Percentiles rank a stretch among this genome's conserved stretches.
Conservation (phyloP, 1,140 invertebrate genomes). For the Pararge aegeria region DNA sequence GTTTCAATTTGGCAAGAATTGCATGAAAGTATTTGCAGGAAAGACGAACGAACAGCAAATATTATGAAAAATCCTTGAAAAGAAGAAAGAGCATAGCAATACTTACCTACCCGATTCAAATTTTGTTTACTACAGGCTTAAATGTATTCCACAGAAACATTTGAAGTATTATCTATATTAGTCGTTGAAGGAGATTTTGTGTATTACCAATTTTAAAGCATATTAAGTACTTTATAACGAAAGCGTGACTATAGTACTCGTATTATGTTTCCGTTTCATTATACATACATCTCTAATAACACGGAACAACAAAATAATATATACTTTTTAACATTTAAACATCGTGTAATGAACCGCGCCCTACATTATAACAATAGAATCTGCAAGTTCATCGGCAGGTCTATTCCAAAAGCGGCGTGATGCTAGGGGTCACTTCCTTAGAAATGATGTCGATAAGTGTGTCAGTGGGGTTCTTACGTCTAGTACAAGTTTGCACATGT, state of each 20-base stretch:
- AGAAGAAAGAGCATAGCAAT: no score
- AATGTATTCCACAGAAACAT: no score
- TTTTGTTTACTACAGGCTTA: no score
- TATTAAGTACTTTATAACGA: no score
- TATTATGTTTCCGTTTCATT: background rate
- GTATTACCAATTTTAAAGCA: no score
- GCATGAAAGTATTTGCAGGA: no score
- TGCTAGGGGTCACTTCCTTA: slow-evolving; percentile 3
- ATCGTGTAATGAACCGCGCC: slow-evolving; percentile 7
- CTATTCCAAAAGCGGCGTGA: background rate
- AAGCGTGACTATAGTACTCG: background rate
- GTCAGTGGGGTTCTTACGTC: background rate
- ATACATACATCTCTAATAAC: background rate
- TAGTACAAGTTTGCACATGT: background rate
- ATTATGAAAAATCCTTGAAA: no score
- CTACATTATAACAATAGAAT: slow-evolving; percentile 10
- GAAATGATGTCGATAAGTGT: background rate
- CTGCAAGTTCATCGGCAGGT: slow-evolving; percentile 7
- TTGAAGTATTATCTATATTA: no score
- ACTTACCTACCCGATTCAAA: no score
- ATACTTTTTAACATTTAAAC: background rate
- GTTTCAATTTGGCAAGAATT: no score
- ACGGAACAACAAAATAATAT: background rate
- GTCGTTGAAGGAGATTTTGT: no score
- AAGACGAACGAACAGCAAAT: no score